Evolutionary conservation across 2,888 invertebrate species (phyloP).

Genomic region (Drosophila fungiperda): DNA sequence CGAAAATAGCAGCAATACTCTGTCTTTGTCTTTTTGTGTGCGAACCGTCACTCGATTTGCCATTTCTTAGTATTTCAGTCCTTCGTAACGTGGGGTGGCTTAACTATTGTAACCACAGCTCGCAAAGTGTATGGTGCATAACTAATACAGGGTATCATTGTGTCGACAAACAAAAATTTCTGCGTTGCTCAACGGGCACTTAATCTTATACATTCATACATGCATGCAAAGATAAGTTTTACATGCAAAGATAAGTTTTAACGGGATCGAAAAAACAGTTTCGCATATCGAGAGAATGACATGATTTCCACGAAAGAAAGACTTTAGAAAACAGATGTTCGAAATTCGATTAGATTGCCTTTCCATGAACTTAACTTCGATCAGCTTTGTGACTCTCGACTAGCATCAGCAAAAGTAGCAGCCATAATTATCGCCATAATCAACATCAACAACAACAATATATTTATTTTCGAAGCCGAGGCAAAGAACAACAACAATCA

Average conservation of each 20-base stretch:
- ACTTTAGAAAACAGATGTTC: not conserved
- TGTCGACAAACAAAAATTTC: not conserved
- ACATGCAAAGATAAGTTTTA: not conserved
- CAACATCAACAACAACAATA: not conserved
- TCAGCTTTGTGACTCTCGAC: not conserved
- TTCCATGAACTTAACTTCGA: too few species aligned
- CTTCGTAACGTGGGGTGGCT: not conserved
- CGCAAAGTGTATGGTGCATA: not conserved
- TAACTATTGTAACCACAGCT: not conserved
- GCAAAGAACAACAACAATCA: not conserved
- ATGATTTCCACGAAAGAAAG: not conserved
- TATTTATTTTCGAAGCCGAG: not conserved
- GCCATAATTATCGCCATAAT: not conserved
- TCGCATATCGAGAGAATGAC: not conserved
- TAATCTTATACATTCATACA: not conserved
- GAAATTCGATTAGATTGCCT: too few species aligned
- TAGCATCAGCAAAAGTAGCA: constrained; percentile 28
- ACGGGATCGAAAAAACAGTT: not conserved
- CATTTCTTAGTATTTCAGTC: too few species aligned
- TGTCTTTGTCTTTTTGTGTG: too few species aligned
- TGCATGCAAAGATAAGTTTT: not conserved
- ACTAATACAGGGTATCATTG: not conserved
- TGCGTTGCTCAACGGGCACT: not conserved
- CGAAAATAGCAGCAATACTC: too few species aligned
- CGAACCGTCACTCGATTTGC: too few species aligned